These are phyloP conservation scores for Antrozous pallidus DNA, from an alignment of 2,797 vertebrate genomes.

Conservation along the genomic window DNA sequence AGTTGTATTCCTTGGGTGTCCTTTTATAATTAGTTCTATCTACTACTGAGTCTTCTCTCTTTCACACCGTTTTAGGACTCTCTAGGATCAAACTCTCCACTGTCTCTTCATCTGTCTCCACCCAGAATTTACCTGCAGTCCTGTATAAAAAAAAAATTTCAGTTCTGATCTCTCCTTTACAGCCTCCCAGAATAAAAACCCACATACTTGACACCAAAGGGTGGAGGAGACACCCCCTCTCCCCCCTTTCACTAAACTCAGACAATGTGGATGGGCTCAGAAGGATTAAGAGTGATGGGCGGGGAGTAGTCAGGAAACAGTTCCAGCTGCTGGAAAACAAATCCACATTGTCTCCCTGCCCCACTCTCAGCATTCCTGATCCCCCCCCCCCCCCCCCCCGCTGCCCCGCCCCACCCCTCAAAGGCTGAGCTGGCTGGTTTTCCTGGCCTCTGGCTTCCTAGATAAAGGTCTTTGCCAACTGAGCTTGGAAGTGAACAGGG, in stretches of 20 bases:
- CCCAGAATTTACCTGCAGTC: neutral
- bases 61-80: neutral
- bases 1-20: neutral
- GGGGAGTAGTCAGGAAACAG: slow-evolving; percentile 46
- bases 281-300: slow-evolving; percentile 30
- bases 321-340: slow-evolving; percentile 54
- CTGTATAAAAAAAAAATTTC: neutral
- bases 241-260: neutral
- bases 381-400: neutral
- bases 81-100: neutral
- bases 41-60: neutral
- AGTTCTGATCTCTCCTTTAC: slow-evolving; percentile 13
- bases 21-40: neutral
- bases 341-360: slow-evolving; percentile 51
- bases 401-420: neutral
- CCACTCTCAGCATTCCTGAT: neutral
- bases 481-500: neutral
- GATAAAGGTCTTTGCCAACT: slow-evolving; percentile 47
- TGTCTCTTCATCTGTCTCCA: neutral
- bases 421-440: slow-evolving; percentile 47
- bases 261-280: neutral
- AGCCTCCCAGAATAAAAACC: neutral
- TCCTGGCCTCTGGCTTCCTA: slow-evolving; percentile 49
- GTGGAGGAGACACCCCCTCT: neutral
- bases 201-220: neutral